Base-by-base conservation (phyloP, 2,888 invertebrate species). In the Epistrophella euchroma region DNA sequence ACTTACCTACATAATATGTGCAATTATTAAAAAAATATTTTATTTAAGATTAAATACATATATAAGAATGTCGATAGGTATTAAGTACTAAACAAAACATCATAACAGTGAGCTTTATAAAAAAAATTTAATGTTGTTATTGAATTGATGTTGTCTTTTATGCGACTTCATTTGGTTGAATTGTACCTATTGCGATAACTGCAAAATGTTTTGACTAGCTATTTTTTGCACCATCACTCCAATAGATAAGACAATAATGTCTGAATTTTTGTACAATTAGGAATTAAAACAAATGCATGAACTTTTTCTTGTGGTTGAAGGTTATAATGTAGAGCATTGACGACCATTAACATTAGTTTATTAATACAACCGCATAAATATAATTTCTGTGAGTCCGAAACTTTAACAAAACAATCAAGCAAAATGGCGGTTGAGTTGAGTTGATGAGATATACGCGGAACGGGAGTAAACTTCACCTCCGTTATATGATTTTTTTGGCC, bases 181-280 rank as follows among this genome's bases (percentile, higher is more conserved):
- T n/a, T 10, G 17, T 9, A 45, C 9, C 17, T 4, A 9, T 3
- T 0, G 9, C 0, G 25, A 62, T 62, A 62, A 5, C 22, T 62
- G 10, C 22, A 25, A n/a, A 43, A 43, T 43, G 60, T 62, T 62
- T 62, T 43, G 60, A 62, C 60, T 62, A 62, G 40, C 22, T 43
- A 2, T 37, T 25, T 62, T 22, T 62, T 62, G n/a, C 40, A 10
- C 10, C 10, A 17, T 35, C 4, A 40, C 43, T 6, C n/a, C 0
- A 25, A 62, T 2, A 25, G 60, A 43, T 43, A 43, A 62, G 40
- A 43, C 3, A n/a, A 15, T n/a, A 15, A 9, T 60, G 11, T 40
- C 13, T 60, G 15, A 15, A 52, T 52, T 15, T 25, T 52, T 52
- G 22, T 25, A 25, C 6, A 25, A 9, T 17, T 17, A 45, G 45